Conservation (phyloP, 2,888 invertebrate species). For the Craniophora ligustri region DNA sequence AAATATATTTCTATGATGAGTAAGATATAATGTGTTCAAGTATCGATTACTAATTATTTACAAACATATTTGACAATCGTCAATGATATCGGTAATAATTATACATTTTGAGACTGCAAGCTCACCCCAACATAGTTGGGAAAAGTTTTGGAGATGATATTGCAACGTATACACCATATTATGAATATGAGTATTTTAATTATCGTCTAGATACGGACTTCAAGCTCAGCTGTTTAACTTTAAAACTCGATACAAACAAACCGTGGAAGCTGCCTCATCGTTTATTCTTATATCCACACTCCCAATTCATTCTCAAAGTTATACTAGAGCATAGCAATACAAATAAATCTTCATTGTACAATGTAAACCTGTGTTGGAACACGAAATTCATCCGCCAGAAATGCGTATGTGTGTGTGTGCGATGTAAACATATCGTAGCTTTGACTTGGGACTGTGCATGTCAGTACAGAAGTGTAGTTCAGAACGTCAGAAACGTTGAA, state of each 20-base stretch:
- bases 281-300: slow-evolving; percentile 32
- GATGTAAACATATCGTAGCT: slow-evolving; percentile 37
- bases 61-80: too few species aligned
- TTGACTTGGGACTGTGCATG: slow-evolving; percentile 16
- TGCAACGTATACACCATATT: too few species aligned
- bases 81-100: too few species aligned
- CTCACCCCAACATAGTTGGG: too few species aligned
- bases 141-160: too few species aligned
- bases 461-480: slow-evolving; percentile 33
- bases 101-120: too few species aligned
- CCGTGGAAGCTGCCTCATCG: slow-evolving; percentile 11
- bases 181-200: neutral
- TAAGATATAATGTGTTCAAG: too few species aligned
- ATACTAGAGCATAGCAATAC: slow-evolving; percentile 40
- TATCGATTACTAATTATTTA: too few species aligned
- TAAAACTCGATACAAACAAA: slow-evolving; percentile 18
- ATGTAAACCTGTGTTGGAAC: slow-evolving; percentile 42
- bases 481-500: slow-evolving; percentile 15
- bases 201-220: neutral
- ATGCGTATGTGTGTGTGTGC: slow-evolving; percentile 28
- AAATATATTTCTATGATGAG: too few species aligned
- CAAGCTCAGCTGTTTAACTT: neutral
- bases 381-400: slow-evolving; percentile 41
- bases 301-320: slow-evolving; percentile 41
- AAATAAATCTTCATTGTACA: slow-evolving; percentile 52